Conservation (phyloP, 2,888 invertebrate species). For the Automeris io region DNA sequence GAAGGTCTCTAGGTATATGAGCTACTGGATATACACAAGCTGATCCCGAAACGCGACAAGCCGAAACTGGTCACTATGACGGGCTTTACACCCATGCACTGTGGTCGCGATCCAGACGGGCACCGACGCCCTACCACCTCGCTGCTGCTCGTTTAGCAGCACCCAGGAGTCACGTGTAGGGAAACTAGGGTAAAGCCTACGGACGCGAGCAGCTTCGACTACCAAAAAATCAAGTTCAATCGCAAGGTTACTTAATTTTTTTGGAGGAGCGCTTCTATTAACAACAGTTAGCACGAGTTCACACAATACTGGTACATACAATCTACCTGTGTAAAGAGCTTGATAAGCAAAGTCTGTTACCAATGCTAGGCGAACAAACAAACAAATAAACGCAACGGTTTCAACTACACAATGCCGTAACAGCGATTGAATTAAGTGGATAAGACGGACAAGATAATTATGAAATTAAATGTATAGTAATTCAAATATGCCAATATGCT, state of each 20-base stretch:
- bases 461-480: neutral
- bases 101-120: too few species aligned
- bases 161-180: too few species aligned
- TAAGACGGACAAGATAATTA: too few species aligned
- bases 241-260: neutral
- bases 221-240: neutral
- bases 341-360: slow-evolving; percentile 66
- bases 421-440: slow-evolving; percentile 2
- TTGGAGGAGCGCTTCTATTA: neutral
- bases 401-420: slow-evolving; percentile 4
- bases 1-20: too few species aligned
- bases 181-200: too few species aligned
- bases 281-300: neutral
- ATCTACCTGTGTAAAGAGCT: slow-evolving; percentile 11
- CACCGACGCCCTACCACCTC: neutral
- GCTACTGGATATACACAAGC: too few species aligned
- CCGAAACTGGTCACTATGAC: too few species aligned
- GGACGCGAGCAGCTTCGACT: too few species aligned
- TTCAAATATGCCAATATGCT: too few species aligned
- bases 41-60: too few species aligned
- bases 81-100: too few species aligned
- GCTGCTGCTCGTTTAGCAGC: too few species aligned
- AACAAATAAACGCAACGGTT: slow-evolving; percentile 57
- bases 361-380: slow-evolving; percentile 52
- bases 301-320: slow-evolving; percentile 7